Percentiles rank a stretch among this genome's conserved stretches.
phyloP scores from a whole-genome alignment of 2,888 invertebrate genomes.

The Archips xylosteana region DNA sequence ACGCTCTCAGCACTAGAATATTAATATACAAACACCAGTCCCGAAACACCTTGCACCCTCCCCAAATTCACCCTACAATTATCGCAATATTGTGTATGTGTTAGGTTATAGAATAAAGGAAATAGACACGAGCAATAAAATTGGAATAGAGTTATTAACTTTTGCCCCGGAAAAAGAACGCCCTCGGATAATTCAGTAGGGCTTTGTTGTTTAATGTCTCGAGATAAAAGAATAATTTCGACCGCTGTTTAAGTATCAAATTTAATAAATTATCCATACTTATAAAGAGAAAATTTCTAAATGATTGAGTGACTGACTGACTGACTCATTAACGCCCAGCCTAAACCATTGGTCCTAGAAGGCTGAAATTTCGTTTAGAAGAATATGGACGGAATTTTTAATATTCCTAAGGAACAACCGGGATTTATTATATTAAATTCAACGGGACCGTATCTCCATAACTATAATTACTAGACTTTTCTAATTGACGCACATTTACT shows the following conservation, averaged over 20 bases:
- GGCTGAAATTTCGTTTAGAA: too few species aligned
- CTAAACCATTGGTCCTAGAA: too few species aligned
- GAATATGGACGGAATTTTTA: too few species aligned
- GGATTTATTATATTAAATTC: too few species aligned
- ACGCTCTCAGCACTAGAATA: slow-evolving; percentile 58
- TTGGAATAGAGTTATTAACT: slow-evolving; percentile 42
- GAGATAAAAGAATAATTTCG: slow-evolving; percentile 20
- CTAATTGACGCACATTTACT: too few species aligned
- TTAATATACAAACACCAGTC: slow-evolving; percentile 62
- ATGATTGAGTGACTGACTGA: too few species aligned
- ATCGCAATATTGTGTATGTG: slow-evolving; percentile 53
- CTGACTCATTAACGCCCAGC: too few species aligned
- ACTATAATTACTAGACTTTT: too few species aligned
- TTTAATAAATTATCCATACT: neutral
- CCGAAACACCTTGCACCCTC: slow-evolving; percentile 52
- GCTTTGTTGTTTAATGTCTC: slow-evolving; percentile 42
- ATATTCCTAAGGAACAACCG: too few species aligned
- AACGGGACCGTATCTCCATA: too few species aligned
- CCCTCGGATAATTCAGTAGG: slow-evolving; percentile 44
- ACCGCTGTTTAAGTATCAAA: slow-evolving; percentile 2
- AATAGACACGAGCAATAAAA: slow-evolving; percentile 40
- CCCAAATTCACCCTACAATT: slow-evolving; percentile 59
- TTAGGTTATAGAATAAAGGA: slow-evolving; percentile 40
- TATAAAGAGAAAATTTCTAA: too few species aligned
- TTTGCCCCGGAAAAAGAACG: slow-evolving; percentile 29